phyloP scores from a whole-genome alignment of 2,888 invertebrate genomes.

The Aphodius sticticus region DNA sequence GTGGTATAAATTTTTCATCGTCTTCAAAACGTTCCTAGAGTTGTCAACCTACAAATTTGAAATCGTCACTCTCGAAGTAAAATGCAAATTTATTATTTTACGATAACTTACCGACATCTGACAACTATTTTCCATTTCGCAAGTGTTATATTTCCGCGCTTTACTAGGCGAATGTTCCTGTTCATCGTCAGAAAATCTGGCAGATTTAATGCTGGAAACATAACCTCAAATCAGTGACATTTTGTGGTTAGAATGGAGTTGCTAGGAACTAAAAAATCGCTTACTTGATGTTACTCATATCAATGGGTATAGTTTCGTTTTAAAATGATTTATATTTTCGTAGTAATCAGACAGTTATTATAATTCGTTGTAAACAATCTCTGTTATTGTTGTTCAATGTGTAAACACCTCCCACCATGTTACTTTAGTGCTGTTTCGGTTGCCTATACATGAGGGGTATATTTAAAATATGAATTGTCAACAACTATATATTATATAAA shows the following conservation, averaged over 20 bases:
- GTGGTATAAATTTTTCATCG: conserved; percentile 83
- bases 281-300: background rate
- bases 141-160: conserved; percentile 35
- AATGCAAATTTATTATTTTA: background rate
- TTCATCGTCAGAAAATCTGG: conserved; percentile 26
- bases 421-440: background rate
- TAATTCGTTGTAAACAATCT: background rate
- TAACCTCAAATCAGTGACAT: background rate
- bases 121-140: conserved; percentile 40
- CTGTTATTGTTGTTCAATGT: background rate
- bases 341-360: too few relatives aligned
- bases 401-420: background rate
- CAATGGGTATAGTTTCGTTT: background rate
- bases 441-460: background rate
- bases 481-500: too few relatives aligned
- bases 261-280: background rate
- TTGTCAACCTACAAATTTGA: conserved; percentile 76
- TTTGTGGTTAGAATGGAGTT: background rate
- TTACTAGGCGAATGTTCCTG: conserved; percentile 36
- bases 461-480: too few relatives aligned
- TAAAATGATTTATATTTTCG: background rate
- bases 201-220: background rate
- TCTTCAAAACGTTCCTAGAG: conserved; percentile 80
- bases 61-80: background rate
- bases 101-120: conserved; percentile 41